These are phyloP conservation scores for Trachythela sp. DNA, from an alignment of 64 coral and sea anemone species.

Conservation along the genomic window DNA sequence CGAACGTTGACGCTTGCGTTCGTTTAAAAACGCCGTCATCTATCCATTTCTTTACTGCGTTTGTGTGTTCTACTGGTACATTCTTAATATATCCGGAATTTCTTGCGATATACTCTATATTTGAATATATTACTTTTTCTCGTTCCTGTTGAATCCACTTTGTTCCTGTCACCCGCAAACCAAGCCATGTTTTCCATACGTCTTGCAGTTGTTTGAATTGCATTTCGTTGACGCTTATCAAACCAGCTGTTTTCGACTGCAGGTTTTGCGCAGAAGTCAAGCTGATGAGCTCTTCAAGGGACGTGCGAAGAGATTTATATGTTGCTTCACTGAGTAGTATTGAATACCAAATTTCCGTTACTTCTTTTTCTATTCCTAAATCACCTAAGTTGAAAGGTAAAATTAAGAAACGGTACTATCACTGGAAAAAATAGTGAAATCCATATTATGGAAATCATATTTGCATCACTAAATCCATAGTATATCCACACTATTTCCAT, in stretches of 20 bases:
- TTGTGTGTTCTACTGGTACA: background rate
- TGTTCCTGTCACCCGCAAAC: background rate
- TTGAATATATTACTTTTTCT: background rate
- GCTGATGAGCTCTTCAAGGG: background rate
- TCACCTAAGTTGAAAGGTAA: background rate
- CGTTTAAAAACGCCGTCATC: background rate
- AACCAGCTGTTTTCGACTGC: background rate
- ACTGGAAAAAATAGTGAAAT: no score
- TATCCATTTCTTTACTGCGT: background rate
- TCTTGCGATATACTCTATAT: background rate
- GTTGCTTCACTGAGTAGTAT: background rate
- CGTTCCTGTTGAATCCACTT: background rate
- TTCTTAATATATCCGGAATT: background rate
- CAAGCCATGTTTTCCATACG: constrained; percentile 6
- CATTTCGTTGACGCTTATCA: background rate
- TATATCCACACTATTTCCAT: no score
- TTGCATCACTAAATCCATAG: no score
- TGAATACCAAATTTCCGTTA: constrained; percentile 17
- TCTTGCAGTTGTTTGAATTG: background rate
- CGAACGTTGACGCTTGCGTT: background rate
- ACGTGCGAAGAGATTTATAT: background rate
- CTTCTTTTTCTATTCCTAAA: background rate
- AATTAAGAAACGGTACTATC: no score
- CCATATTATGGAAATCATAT: no score
- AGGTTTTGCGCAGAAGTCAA: background rate